phyloP scores from a whole-genome alignment of 2,888 invertebrate genomes.

The Xestia xanthographa region DNA sequence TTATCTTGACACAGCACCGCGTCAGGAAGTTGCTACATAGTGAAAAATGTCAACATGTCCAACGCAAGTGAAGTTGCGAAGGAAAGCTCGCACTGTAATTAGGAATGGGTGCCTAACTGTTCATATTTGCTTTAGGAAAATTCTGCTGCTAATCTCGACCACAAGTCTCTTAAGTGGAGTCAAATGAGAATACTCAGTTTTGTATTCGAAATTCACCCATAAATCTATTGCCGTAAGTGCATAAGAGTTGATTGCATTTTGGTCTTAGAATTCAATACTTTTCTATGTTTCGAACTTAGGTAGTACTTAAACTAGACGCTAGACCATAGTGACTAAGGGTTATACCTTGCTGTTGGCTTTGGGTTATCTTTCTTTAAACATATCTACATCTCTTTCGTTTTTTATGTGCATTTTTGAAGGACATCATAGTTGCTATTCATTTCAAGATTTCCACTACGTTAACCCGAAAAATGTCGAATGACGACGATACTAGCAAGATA shows the following conservation, averaged over 20 bases:
- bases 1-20: constrained; percentile 29
- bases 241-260: neutral
- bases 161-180: neutral
- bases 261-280: neutral
- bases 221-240: neutral
- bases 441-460: neutral
- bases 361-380: neutral
- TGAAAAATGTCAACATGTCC: constrained; percentile 47
- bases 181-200: neutral
- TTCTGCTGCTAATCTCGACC: neutral
- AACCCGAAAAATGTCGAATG: neutral
- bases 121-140: constrained; percentile 23
- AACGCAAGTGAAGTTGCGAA: constrained; percentile 39
- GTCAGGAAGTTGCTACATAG: constrained; percentile 39
- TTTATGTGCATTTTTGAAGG: neutral
- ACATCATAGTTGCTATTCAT: neutral
- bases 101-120: constrained; percentile 17
- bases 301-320: neutral
- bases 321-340: neutral
- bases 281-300: neutral
- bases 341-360: neutral
- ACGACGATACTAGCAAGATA: neutral
- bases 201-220: too few species aligned
- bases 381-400: neutral
- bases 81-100: constrained; percentile 39